These are phyloP conservation scores for Chlorocebus sabaeus DNA, from an alignment of 2,113 vertebrate genomes.

Conservation along the genomic window DNA sequence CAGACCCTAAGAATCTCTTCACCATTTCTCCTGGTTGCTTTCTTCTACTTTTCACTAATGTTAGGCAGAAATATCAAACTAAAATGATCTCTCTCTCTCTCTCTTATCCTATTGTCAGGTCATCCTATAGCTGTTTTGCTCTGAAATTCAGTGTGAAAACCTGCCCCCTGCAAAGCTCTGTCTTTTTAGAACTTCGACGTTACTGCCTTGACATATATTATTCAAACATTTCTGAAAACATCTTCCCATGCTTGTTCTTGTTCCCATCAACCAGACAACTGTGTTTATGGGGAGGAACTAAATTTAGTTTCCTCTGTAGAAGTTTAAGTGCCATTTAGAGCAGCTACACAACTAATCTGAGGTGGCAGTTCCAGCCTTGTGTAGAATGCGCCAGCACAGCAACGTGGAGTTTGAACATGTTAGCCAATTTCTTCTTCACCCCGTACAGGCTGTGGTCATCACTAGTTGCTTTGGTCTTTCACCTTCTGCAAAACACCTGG, in stretches of 20 bases:
- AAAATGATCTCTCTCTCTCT: background rate
- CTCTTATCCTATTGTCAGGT: background rate
- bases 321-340: conserved; percentile 69
- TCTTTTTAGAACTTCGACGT: background rate
- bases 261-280: conserved; percentile 7
- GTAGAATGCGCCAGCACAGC: background rate
- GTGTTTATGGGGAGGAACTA: conserved; percentile 49
- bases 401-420: background rate
- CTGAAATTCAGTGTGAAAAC: background rate
- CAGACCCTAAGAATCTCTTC: background rate
- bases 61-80: background rate
- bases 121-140: background rate
- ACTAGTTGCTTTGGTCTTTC: background rate
- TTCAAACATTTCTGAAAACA: conserved; percentile 42
- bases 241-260: background rate
- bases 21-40: background rate
- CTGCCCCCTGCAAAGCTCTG: background rate
- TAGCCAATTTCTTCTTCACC: background rate
- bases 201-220: conserved; percentile 33
- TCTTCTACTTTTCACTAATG: background rate
- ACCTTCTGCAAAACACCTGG: background rate
- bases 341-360: conserved; percentile 73
- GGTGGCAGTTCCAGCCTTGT: conserved; percentile 67
- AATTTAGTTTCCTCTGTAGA: conserved; percentile 78
- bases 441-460: background rate